Base-by-base conservation (phyloP, 2,797 vertebrate species). In the Coregonus ussuriensis region DNA sequence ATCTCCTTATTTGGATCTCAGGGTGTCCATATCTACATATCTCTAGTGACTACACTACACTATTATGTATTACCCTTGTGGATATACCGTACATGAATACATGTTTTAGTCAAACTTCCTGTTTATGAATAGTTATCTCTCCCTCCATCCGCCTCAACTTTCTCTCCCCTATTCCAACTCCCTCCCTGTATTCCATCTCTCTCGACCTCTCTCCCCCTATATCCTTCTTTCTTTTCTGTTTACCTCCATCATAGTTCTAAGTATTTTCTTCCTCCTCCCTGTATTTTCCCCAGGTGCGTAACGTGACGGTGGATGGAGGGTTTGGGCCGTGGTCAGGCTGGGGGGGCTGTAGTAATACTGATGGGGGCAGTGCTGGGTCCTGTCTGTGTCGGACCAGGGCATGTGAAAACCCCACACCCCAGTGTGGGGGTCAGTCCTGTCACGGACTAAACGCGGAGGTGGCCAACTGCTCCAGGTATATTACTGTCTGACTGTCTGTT, bases 401-500 rank as follows among this genome's bases (percentile, higher is more conserved):
- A 47, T 99, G 98, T 1, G 94, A 98, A 89, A 97, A 86, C 84
- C 98, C 98, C 0, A 89, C 92, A 79, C 97, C 97, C 2, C 96
- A 94, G 83, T 99, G 98, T 56, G 98, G 97, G 0, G 98, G 98
- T 0, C 95, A 95, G 91, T 92, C 88, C 14, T 99, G 97, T 72
- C 91, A 95, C 18, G 98, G 97, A 21, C 95, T 95, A 82, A 95
- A 93, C 3, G 92, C 97, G 82, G 97, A 99, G 88, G 97, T 98
- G 11, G 93, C 96, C 81, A 99, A 99, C 92, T 99, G 98, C 78
- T 99, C 98, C 90, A 97, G 98, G 98, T 99, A 88, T 0, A 29
- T 29, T 15, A 29, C 67, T 65, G 7, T 62, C 66, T 16, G 6
- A 2, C 62, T 29, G 3, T 25, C 62, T 33, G 4, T 35, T 29